Conservation (phyloP, 1,140 invertebrate species). For the Nasonia vitripennis region DNA sequence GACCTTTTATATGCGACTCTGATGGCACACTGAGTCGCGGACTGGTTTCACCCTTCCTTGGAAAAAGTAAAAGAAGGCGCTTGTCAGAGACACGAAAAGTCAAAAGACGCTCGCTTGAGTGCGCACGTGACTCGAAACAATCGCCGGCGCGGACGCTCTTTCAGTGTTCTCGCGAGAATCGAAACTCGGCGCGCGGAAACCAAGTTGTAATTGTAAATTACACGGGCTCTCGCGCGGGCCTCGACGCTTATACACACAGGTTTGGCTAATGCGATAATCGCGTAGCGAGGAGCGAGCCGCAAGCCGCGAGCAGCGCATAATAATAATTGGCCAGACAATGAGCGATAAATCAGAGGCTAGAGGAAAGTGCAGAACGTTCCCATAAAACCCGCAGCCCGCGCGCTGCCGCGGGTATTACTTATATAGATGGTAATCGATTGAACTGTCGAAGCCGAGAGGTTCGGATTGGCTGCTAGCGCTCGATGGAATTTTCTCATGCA, state of each 20-base stretch:
- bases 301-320: constrained; percentile 6
- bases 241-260: neutral
- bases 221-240: neutral
- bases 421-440: constrained; percentile 3
- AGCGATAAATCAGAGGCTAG: constrained; percentile 23
- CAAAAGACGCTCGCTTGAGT: neutral
- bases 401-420: neutral
- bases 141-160: neutral
- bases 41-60: neutral
- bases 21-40: neutral
- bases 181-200: neutral
- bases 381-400: neutral
- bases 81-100: neutral
- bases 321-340: constrained; percentile 31
- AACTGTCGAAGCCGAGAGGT: neutral
- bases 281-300: neutral
- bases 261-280: neutral
- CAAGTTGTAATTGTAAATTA: neutral
- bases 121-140: neutral
- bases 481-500: constrained; percentile 21
- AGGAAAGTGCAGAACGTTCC: constrained; percentile 18
- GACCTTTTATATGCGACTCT: neutral
- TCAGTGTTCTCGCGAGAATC: neutral
- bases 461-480: neutral
- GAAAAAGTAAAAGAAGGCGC: neutral